Percentiles rank a stretch among this genome's conserved stretches.
Conservation (phyloP, 2,113 vertebrate genomes). For the Hyperopisus bebe region DNA sequence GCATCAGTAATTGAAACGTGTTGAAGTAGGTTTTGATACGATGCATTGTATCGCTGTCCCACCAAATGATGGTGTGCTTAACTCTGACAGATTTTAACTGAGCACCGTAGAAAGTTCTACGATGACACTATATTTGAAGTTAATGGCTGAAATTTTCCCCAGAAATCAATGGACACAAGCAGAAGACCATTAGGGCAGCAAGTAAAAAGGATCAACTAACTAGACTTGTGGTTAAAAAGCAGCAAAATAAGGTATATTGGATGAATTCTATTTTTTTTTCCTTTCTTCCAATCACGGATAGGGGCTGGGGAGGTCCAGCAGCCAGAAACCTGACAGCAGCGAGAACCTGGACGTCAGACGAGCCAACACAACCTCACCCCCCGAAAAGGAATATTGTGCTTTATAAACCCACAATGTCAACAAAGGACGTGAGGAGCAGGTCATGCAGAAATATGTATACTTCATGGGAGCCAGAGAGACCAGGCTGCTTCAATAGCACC, state of each 20-base stretch:
- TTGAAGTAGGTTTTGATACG: neutral
- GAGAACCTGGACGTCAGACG: neutral
- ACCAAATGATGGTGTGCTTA: neutral
- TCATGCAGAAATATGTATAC: neutral
- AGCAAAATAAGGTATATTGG: neutral
- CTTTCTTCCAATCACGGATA: neutral
- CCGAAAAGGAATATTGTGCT: neutral
- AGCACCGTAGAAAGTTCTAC: neutral
- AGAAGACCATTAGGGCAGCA: neutral
- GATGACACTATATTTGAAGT: neutral
- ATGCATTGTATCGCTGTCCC: neutral
- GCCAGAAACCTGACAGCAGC: neutral
- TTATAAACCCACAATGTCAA: neutral
- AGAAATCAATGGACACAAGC: neutral
- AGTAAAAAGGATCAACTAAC: neutral
- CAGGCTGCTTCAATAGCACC: neutral
- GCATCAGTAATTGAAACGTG: neutral
- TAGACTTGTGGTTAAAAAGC: neutral
- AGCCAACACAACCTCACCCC: neutral
- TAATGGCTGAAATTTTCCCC: neutral
- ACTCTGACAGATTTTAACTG: neutral
- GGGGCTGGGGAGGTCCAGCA: neutral
- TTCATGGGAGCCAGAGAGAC: neutral
- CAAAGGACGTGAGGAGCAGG: neutral
- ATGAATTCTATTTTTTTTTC: neutral